These are phyloP conservation scores for Hafferia zeledoni DNA, from an alignment of 2,797 vertebrate species.

Conservation along the genomic window DNA sequence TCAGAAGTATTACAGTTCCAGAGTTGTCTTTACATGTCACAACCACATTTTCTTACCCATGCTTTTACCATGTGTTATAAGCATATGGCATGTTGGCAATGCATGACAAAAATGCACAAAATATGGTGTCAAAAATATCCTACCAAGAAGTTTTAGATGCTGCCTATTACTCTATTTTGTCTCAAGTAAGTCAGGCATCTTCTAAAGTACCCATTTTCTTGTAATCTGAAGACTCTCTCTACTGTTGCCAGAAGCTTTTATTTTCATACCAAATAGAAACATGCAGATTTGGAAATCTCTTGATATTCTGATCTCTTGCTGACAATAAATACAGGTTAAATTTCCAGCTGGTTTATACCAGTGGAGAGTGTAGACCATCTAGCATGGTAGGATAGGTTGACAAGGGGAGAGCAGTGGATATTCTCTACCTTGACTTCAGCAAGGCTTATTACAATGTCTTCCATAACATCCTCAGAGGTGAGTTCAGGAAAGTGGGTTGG, in stretches of 20 bases:
- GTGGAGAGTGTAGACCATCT: not conserved
- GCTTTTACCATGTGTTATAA: conserved; percentile 71
- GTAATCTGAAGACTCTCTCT: not conserved
- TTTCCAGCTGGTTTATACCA: not conserved
- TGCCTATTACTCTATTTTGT: conserved; percentile 35
- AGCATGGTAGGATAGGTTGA: not conserved
- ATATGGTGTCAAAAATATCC: conserved; percentile 45
- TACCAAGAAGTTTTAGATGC: conserved; percentile 52
- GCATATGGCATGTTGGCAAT: conserved; percentile 71
- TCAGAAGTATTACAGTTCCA: conserved; percentile 24
- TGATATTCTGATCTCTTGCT: not conserved
- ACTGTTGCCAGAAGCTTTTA: not conserved
- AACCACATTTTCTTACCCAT: conserved; percentile 66
- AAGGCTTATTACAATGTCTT: not conserved
- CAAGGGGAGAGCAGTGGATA: not conserved
- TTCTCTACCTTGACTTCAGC: not conserved
- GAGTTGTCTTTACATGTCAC: conserved; percentile 66
- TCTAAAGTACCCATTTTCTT: not conserved
- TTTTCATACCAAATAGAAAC: not conserved
- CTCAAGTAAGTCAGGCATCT: not conserved
- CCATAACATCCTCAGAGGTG: not conserved
- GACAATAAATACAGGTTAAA: not conserved
- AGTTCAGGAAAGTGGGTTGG: not conserved
- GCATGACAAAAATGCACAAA: conserved; percentile 64
- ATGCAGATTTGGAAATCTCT: not conserved